Percentiles rank a stretch among this genome's conserved stretches.
phyloP scores from a whole-genome alignment of 2,888 invertebrate genomes.

The Tachina lurida region DNA sequence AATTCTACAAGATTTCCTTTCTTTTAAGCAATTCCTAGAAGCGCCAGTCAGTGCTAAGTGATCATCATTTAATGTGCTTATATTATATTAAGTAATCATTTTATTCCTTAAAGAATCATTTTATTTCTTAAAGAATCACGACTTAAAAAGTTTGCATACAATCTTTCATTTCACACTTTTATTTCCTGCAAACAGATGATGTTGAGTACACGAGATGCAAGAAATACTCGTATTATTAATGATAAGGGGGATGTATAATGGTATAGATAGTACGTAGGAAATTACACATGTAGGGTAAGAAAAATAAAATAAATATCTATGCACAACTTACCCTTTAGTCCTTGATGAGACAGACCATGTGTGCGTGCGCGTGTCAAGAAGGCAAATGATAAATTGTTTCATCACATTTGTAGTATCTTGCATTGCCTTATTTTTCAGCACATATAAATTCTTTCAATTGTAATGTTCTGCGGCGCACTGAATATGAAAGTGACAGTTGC shows the following conservation, averaged over 20 bases:
- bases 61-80: too few species aligned
- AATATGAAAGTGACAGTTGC: constrained; percentile 69
- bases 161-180: constrained; percentile 10
- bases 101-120: background rate
- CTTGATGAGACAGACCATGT: background rate
- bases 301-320: constrained; percentile 6
- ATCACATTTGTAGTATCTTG: constrained; percentile 73
- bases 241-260: constrained; percentile 21
- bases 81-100: too few species aligned
- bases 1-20: too few species aligned
- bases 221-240: constrained; percentile 4
- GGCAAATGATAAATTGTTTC: constrained; percentile 78
- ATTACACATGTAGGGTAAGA: background rate
- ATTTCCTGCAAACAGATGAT: constrained; percentile 43
- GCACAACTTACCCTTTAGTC: constrained; percentile 48
- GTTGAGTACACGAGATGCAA: background rate
- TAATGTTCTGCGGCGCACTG: constrained; percentile 14
- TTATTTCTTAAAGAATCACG: background rate
- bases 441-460: constrained; percentile 29
- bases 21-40: too few species aligned
- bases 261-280: background rate
- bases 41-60: too few species aligned
- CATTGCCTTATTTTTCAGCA: constrained; percentile 39
- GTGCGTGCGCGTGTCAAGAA: background rate
- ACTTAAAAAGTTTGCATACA: background rate